Evolutionary conservation across 2,888 invertebrate genomes (phyloP).

Genomic region (Limnephilus lunatus): DNA sequence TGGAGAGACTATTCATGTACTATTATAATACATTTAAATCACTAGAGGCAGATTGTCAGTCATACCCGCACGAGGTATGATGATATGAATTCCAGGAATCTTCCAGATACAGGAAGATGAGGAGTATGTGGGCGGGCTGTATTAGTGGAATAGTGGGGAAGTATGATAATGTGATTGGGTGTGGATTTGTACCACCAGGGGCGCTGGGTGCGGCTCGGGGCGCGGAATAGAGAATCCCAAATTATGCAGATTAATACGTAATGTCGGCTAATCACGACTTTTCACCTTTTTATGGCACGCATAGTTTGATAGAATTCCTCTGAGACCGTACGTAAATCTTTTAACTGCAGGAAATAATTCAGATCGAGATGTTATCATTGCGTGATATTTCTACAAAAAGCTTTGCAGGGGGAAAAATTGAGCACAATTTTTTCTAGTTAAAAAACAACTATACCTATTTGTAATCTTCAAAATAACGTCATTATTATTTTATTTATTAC

Average conservation of each 20-base stretch:
- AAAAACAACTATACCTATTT: no score
- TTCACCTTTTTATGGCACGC: constrained; percentile 23
- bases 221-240: constrained; percentile 66
- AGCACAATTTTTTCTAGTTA: not conserved
- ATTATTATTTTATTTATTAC: no score
- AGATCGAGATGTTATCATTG: not conserved
- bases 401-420: not conserved
- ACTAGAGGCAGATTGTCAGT: not conserved
- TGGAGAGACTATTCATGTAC: not conserved
- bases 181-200: constrained; percentile 66
- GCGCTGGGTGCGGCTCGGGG: constrained; percentile 68
- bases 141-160: not conserved
- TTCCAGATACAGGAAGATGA: not conserved
- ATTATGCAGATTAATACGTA: constrained; percentile 16
- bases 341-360: not conserved
- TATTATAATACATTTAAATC: not conserved
- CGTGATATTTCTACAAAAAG: not conserved
- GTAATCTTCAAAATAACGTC: no score
- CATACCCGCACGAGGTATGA: not conserved
- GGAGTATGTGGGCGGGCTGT: not conserved
- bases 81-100: not conserved
- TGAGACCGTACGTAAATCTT: not conserved
- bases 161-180: constrained; percentile 66
- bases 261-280: constrained; percentile 38
- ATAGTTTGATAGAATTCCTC: constrained; percentile 14